Evolutionary conservation across 1,140 invertebrate genomes (phyloP).

Genomic region (Bombus terrestris): DNA sequence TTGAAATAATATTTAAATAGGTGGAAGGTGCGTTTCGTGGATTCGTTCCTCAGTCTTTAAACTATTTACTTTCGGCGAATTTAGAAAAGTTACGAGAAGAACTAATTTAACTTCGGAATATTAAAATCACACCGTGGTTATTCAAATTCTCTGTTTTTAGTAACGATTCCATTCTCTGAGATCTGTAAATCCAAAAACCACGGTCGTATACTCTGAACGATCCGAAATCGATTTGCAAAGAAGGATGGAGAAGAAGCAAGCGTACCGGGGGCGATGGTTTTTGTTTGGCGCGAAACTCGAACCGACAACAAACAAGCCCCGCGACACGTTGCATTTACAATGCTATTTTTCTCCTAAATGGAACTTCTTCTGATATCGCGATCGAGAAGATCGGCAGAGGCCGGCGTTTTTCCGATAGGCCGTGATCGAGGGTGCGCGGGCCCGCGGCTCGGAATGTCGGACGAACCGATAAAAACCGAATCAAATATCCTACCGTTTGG

Average conservation of each 20-base stretch:
- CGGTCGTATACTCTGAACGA: background rate
- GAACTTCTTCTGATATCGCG: constrained; percentile 66
- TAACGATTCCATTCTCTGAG: too few species aligned
- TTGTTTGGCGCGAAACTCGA: constrained; percentile 39
- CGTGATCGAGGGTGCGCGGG: constrained; percentile 49
- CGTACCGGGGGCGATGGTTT: constrained; percentile 2
- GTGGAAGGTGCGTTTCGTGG: too few species aligned
- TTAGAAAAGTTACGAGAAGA: too few species aligned
- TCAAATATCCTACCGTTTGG: constrained; percentile 66
- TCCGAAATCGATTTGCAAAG: constrained; percentile 1
- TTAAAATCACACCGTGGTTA: too few species aligned
- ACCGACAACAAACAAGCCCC: constrained; percentile 45
- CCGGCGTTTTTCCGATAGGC: constrained; percentile 60
- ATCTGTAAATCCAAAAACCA: too few species aligned
- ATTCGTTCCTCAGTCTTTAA: too few species aligned
- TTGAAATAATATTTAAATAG: background rate
- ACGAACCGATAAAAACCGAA: constrained; percentile 68
- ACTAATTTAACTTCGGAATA: too few species aligned
- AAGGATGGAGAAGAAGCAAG: background rate
- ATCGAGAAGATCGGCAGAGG: constrained; percentile 55
- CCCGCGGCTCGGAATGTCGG: constrained; percentile 59
- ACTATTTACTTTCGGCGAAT: too few species aligned
- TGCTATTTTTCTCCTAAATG: constrained; percentile 64
- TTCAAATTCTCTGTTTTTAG: too few species aligned
- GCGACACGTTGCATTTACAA: constrained; percentile 56